These are phyloP conservation scores for Dolichomitus sp. DNA, from an alignment of 2,888 invertebrate genomes.

Conservation along the genomic window DNA sequence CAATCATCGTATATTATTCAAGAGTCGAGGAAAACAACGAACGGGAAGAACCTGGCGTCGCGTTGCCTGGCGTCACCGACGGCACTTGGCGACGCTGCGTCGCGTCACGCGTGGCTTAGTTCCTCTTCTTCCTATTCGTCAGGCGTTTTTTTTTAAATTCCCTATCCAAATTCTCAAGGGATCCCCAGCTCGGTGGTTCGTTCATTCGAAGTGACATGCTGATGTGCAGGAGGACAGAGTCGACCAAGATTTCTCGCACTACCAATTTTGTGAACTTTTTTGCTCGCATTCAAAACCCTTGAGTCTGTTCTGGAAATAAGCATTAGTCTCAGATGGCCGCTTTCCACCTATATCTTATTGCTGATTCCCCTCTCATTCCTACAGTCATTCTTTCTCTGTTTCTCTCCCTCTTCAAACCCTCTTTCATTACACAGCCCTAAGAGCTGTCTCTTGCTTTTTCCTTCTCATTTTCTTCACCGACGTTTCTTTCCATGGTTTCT, in stretches of 20 bases:
- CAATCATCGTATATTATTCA: slow-evolving; percentile 60
- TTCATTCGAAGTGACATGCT: slow-evolving; percentile 40
- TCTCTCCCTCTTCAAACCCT: slow-evolving; percentile 39
- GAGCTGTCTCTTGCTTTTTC: slow-evolving; percentile 17
- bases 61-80: slow-evolving; percentile 10
- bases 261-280: neutral
- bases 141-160: neutral
- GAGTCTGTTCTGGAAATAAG: slow-evolving; percentile 15
- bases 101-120: slow-evolving; percentile 45
- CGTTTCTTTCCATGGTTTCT: slow-evolving; percentile 28
- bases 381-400: slow-evolving; percentile 18
- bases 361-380: neutral
- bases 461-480: slow-evolving; percentile 31
- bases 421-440: slow-evolving; percentile 56
- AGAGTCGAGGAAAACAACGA: slow-evolving; percentile 15
- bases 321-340: slow-evolving; percentile 44
- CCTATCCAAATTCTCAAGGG: slow-evolving; percentile 22
- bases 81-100: slow-evolving; percentile 38
- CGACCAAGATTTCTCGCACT: neutral
- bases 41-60: slow-evolving; percentile 27
- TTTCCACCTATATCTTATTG: slow-evolving; percentile 34
- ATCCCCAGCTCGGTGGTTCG: slow-evolving; percentile 33
- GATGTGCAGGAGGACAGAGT: neutral
- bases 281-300: neutral
- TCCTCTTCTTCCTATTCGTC: slow-evolving; percentile 16